Percentiles rank a stretch among this genome's conserved stretches.
These are phyloP conservation scores for Tribolium madens DNA, from an alignment of 1,140 invertebrate genomes.

Conservation along the genomic window DNA sequence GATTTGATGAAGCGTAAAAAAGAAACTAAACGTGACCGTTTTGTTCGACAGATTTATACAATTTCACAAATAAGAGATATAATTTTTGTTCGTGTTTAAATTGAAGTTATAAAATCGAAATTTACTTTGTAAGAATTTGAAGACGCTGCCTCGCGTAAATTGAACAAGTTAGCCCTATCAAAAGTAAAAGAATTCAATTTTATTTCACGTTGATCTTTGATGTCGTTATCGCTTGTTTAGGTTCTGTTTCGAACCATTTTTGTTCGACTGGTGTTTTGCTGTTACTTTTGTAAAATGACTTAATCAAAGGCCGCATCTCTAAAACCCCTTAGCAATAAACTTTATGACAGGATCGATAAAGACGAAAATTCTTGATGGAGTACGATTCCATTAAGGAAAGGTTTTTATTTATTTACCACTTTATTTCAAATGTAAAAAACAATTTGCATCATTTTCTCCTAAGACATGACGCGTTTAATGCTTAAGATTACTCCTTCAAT, in stretches of 20 bases:
- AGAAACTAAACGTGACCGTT: constrained; percentile 7
- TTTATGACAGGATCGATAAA: constrained; percentile 33
- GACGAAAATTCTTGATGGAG: constrained; percentile 24
- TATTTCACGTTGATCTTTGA: constrained; percentile 6
- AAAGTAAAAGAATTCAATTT: constrained; percentile 13
- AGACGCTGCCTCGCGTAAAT: neutral
- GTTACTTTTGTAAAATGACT: constrained; percentile 38
- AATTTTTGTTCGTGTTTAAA: neutral
- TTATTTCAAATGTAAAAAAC: constrained; percentile 3
- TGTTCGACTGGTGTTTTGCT: constrained; percentile 7
- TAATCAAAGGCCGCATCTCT: constrained; percentile 29
- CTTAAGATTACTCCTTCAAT: neutral
- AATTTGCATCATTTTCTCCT: neutral
- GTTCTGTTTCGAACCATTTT: constrained; percentile 14
- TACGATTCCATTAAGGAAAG: constrained; percentile 13
- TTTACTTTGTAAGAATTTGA: neutral
- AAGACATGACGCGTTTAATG: neutral
- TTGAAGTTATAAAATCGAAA: neutral
- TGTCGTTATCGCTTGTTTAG: constrained; percentile 23
- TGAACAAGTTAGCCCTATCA: neutral
- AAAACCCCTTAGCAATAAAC: constrained; percentile 29
- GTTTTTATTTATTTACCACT: constrained; percentile 25
- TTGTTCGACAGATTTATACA: constrained; percentile 15
- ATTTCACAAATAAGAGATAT: neutral
- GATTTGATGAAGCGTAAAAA: constrained; percentile 24